Evolutionary conservation across 2,113 vertebrate genomes (phyloP), one percentile per base, ranked within the genome.

Genomic region (Galeopterus variegatus): DNA sequence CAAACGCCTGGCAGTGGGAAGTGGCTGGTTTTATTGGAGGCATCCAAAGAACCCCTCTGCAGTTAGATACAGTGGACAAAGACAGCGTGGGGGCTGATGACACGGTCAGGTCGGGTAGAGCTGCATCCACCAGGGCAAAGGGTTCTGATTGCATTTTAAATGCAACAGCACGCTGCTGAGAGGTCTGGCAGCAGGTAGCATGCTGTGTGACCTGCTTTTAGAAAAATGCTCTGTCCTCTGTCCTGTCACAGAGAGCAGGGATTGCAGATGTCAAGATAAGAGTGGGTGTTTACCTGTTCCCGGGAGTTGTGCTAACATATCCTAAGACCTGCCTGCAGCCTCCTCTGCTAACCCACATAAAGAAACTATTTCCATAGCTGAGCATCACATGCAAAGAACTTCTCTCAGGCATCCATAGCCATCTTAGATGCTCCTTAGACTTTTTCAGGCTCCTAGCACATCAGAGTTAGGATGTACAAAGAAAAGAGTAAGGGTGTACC

Each of bases 321-420:
- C 50, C 10, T 79, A 79, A 79, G 33, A n/a, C 52, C 17, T 8
- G 19, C 11, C 12, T 23, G 12, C 10, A n/a, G 10, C 19, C 19
- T 79, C 76, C 0, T 0, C 33, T 33, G 33, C 2, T 18, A n/a
- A n/a, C 11, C 52, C 0, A 8, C 11, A 36, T 19, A 56, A 36
- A 19, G 76, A 56, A 56, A 56, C 31, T 52, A 33, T 52, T 77
- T 77, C 75, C 48, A 77, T 18, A 54, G 8, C 33, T 18, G 50
- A 77, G 8, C 14, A 11, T 54, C 50, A 52, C 1, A n/a, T 7
- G n/a, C 12, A 11, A 56, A 36, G 28, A 23, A 54, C 19, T n/a
- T 56, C 56, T 36, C 11, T 21, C 33, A 8, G 76, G 33, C 23
- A 33, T n/a, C 5, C 21, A 8, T 36, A 56, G 19, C 18, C 19